phyloP scores from a whole-genome alignment of 2,113 vertebrate genomes.

The Dolichotis patagonum region DNA sequence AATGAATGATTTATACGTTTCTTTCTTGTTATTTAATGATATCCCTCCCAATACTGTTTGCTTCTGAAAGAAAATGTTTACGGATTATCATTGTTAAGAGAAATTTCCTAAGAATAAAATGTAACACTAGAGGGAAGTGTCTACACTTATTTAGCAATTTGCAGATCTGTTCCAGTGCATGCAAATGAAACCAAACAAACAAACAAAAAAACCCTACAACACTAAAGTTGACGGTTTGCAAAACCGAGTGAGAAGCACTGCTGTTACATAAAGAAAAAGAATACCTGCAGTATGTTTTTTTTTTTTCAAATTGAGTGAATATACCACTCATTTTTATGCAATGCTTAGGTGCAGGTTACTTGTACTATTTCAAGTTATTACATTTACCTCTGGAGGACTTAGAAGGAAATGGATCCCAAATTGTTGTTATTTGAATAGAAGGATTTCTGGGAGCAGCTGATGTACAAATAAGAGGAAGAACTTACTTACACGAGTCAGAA shows the following conservation, averaged over 20 bases:
- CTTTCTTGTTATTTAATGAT: neutral
- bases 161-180: neutral
- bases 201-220: neutral
- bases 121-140: neutral
- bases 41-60: neutral
- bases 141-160: constrained; percentile 35
- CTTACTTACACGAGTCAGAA: neutral
- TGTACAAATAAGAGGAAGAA: neutral
- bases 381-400: neutral
- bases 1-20: neutral
- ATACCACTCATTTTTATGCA: neutral
- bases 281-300: neutral
- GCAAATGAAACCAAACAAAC: neutral
- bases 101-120: constrained; percentile 17
- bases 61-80: neutral
- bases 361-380: neutral
- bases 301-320: neutral
- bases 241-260: neutral
- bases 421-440: neutral
- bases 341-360: neutral
- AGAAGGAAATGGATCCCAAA: neutral
- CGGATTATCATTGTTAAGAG: neutral
- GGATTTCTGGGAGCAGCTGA: neutral
- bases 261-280: neutral
- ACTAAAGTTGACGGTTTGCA: neutral